Conservation (phyloP, 2,797 vertebrate genomes). For the Meriones psammophilus region DNA sequence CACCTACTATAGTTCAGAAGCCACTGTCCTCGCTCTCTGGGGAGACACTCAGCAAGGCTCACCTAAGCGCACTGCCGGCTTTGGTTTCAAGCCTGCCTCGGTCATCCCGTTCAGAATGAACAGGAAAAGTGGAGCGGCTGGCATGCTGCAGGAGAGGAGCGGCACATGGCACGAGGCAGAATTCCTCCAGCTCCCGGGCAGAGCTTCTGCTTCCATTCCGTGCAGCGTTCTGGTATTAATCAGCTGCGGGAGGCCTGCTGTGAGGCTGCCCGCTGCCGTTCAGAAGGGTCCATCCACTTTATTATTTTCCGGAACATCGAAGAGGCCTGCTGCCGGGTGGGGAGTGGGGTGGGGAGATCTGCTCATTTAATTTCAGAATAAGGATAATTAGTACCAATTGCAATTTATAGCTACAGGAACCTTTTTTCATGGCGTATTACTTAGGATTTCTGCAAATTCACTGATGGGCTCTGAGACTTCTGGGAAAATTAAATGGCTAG, state of each 20-base stretch:
- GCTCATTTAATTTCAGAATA: constrained; percentile 65
- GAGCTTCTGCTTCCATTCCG: background rate
- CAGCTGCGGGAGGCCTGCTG: background rate
- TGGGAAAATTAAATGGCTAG: background rate
- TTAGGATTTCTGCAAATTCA: constrained; percentile 32
- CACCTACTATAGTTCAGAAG: background rate
- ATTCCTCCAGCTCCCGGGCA: background rate
- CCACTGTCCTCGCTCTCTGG: background rate
- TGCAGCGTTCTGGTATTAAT: background rate
- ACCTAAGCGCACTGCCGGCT: background rate
- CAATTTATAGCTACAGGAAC: constrained; percentile 16
- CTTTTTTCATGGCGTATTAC: background rate
- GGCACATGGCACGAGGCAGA: background rate
- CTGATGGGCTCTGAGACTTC: background rate
- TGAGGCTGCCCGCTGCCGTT: constrained; percentile 9
- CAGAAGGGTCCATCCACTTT: background rate
- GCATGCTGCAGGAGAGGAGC: background rate
- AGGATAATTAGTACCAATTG: constrained; percentile 42
- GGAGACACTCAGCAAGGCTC: constrained; percentile 10
- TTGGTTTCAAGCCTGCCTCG: background rate
- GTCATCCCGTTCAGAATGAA: constrained; percentile 52
- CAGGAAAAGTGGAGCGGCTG: background rate
- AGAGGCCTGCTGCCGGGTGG: constrained; percentile 9
- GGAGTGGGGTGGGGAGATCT: background rate
- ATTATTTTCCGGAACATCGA: constrained; percentile 33